A percentile compares a stretch with the other conserved stretches of the same genome.
phyloP scores from a whole-genome alignment of 2,113 vertebrate genomes.

The Hymenochirus boettgeri region DNA sequence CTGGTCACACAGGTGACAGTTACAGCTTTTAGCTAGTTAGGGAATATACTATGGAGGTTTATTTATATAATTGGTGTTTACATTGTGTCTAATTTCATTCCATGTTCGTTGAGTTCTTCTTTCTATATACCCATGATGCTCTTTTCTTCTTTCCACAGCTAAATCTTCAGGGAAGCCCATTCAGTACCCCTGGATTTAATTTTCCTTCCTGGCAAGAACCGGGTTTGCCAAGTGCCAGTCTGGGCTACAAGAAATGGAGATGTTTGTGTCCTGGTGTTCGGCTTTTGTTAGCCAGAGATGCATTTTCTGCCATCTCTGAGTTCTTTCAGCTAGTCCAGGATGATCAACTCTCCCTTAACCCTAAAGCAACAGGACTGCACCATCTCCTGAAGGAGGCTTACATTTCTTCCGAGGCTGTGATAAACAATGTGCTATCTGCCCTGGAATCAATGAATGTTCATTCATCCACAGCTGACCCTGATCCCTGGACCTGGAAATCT shows the following conservation, averaged over 20 bases:
- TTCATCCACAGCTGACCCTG: background rate
- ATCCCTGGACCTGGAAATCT: constrained; percentile 28
- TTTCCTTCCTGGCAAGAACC: constrained; percentile 44
- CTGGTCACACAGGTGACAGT: too few species aligned
- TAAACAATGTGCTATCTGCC: constrained; percentile 50
- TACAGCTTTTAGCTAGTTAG: too few species aligned
- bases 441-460: constrained; percentile 45
- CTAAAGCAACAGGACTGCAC: constrained; percentile 39
- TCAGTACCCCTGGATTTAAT: constrained; percentile 51
- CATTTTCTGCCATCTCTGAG: constrained; percentile 48
- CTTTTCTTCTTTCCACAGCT: constrained; percentile 41
- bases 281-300: constrained; percentile 38
- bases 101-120: too few species aligned
- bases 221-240: constrained; percentile 39
- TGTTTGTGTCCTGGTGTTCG: constrained; percentile 38
- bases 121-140: background rate
- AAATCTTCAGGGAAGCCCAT: constrained; percentile 52
- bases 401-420: constrained; percentile 49
- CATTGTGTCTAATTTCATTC: too few species aligned
- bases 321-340: constrained; percentile 53
- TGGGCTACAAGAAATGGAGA: constrained; percentile 51
- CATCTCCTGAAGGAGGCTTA: constrained; percentile 42
- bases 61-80: too few species aligned
- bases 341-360: constrained; percentile 48
- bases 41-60: too few species aligned